Base-by-base conservation (phyloP, 2,797 vertebrate genomes). In the Chloroceryle amazona region DNA sequence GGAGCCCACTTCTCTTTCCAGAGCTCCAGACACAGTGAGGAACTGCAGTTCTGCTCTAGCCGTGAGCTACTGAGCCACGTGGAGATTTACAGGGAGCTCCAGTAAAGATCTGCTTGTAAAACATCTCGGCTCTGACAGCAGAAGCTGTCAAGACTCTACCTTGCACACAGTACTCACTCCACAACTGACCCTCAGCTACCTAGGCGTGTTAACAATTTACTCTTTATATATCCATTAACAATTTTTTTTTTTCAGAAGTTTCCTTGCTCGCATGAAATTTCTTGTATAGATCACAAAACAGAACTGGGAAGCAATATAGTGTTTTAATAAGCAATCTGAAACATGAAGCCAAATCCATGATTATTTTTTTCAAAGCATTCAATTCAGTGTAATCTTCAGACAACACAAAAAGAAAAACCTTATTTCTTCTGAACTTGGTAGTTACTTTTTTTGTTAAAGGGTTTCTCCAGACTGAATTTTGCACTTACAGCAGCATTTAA, bases 391-490 rank as follows among this genome's bases (percentile, higher is more conserved):
- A 76, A 81, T 70, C 35, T 92, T 84, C 71, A 80, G 46, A 52
- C 20, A 91, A 75, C 10, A 61, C 4, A 15, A 39, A 75, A 75
- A 74, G 42, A 81, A 72, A 8, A 76, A 39, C 31, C 8, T 86
- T 70, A 41, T 82, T 91, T 87, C 63, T 92, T 71, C 51, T 49
- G 26, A 51, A 29, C 23, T 76, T 6, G 10, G 63, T 66, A 31
- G 52, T 29, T 82, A 66, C 29, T 52, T 89, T 85, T 85, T 84
- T 81, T 81, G 41, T 81, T 73, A 76, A 89, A 80, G 13, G 22
- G 68, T 86, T 89, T 87, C 51, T 85, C 72, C 33, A 19, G 54
- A 31, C 21, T 88, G 65, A 82, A 91, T 91, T 95, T 90, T 86
- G 68, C 31, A 44, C 76, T 89, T 71, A 44, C 44, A 93, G 29